Conservation (phyloP, 2,888 invertebrate species). For the Acleris laterana region DNA sequence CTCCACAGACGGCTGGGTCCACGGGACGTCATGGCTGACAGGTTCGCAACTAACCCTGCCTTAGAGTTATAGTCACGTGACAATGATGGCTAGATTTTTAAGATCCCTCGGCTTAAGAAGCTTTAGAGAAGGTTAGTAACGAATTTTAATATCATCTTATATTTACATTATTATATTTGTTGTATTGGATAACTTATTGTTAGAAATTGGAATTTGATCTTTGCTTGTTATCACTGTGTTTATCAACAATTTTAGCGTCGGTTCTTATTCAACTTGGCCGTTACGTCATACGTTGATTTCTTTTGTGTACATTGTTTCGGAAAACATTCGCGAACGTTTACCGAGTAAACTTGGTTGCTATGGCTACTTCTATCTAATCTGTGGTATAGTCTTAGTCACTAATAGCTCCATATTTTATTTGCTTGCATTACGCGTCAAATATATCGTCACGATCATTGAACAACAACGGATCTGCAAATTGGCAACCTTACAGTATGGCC, state of each 20-base stretch:
- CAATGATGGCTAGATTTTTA: conserved; percentile 53
- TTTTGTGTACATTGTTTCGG: conserved; percentile 23
- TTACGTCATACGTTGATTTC: conserved; percentile 8
- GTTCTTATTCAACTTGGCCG: neutral
- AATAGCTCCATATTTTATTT: conserved; percentile 7
- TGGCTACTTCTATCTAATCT: conserved; percentile 5
- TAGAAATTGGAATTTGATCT: conserved; percentile 20
- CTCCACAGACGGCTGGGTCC: conserved; percentile 86
- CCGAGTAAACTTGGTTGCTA: conserved; percentile 19
- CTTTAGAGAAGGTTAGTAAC: conserved; percentile 62
- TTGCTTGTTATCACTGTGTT: neutral
- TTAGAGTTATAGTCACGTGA: conserved; percentile 16
- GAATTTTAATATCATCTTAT: neutral
- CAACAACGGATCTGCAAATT: no score
- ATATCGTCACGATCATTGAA: no score
- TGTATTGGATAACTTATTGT: no score
- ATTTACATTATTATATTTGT: neutral
- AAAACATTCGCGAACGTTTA: neutral
- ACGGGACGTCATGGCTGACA: conserved; percentile 24
- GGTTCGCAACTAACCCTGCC: neutral
- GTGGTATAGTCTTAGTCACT: neutral
- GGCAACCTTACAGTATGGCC: no score
- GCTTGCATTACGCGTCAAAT: neutral
- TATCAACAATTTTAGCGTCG: neutral
- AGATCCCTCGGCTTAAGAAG: conserved; percentile 53